Evolutionary conservation across 2,797 vertebrate species (phyloP).

Genomic region (Diceros bicornis): DNA sequence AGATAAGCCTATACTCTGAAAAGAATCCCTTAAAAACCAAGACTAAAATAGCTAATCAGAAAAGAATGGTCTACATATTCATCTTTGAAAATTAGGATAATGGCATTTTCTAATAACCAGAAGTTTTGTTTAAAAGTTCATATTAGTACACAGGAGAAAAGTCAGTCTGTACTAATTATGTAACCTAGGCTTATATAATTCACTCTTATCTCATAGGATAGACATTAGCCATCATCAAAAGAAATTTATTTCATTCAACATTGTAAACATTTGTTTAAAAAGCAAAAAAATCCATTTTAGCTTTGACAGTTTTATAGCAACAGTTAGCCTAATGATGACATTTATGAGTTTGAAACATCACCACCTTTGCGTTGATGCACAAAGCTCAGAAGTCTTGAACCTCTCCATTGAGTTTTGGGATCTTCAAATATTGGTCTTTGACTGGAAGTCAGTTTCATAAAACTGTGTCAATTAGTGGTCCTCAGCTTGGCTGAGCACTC

Average conservation of each 20-base stretch:
- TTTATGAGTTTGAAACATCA: neutral
- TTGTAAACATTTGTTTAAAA: constrained; percentile 46
- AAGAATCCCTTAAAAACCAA: neutral
- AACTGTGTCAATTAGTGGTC: neutral
- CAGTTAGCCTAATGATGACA: neutral
- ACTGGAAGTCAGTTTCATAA: neutral
- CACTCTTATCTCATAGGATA: neutral
- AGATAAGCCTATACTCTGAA: neutral
- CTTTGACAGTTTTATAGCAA: constrained; percentile 8
- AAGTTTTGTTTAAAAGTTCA: constrained; percentile 49
- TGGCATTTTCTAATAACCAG: constrained; percentile 40
- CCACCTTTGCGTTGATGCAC: neutral
- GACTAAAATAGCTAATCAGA: neutral
- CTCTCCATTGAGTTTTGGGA: neutral
- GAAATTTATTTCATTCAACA: constrained; percentile 19
- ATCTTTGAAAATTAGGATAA: constrained; percentile 54
- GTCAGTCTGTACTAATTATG: neutral
- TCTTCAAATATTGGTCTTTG: constrained; percentile 41
- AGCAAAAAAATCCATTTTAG: constrained; percentile 30
- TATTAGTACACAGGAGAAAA: constrained; percentile 34
- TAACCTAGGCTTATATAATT: neutral
- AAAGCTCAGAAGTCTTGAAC: constrained; percentile 7
- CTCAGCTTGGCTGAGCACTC: neutral
- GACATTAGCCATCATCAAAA: constrained; percentile 32
- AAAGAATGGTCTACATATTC: neutral